Conservation (phyloP, 2,888 invertebrate genomes). For the Tachina grossa region DNA sequence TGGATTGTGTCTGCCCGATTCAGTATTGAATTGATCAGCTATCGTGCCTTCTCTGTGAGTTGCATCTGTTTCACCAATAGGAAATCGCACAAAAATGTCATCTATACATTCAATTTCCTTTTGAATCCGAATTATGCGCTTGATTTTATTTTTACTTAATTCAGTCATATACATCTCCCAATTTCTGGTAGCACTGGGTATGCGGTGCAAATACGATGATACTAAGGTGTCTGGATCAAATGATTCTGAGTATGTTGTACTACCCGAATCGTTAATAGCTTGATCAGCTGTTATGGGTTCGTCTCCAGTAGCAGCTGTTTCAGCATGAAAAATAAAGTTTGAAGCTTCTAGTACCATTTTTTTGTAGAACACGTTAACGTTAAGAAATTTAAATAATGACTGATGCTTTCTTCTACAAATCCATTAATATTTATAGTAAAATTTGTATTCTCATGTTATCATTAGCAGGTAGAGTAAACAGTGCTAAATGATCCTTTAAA, state of each 20-base stretch:
- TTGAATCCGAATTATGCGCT: conserved; percentile 5
- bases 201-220: conserved; percentile 33
- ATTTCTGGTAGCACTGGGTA: conserved; percentile 39
- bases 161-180: conserved; percentile 43
- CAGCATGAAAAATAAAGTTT: background rate
- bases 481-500: too few relatives aligned
- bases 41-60: too few relatives aligned
- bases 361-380: too few relatives aligned
- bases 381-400: too few relatives aligned
- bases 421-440: background rate
- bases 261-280: background rate
- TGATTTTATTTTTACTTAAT: conserved; percentile 13
- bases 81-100: conserved; percentile 42
- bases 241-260: too few relatives aligned
- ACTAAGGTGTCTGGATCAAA: background rate
- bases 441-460: background rate
- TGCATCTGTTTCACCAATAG: background rate
- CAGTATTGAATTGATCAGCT: too few relatives aligned
- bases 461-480: background rate
- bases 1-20: too few relatives aligned
- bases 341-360: conserved; percentile 30
- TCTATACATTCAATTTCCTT: background rate
- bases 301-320: background rate
- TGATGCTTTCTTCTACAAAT: background rate
- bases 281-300: background rate